A percentile compares a stretch with the other conserved stretches of the same genome.
Conservation (phyloP, 1,140 invertebrate genomes). For the Sycobia sp. region DNA sequence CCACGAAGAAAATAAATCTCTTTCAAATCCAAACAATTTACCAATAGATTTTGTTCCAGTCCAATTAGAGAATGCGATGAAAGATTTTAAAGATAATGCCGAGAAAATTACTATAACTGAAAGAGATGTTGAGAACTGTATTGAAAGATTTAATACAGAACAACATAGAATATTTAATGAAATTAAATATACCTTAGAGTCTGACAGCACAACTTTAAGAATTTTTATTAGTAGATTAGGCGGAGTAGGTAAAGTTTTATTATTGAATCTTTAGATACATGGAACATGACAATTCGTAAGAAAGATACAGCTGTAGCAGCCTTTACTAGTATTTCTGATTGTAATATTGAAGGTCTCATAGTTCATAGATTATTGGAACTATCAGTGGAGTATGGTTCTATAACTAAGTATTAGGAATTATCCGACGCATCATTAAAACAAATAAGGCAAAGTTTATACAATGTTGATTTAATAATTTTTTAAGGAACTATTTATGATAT, state of each 20-base stretch:
- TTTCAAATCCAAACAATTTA: background rate
- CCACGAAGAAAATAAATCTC: constrained; percentile 10
- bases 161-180: constrained; percentile 37
- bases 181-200: constrained; percentile 18
- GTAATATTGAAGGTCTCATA: constrained; percentile 42
- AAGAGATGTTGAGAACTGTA: constrained; percentile 28
- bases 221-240: constrained; percentile 24
- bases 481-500: constrained; percentile 52
- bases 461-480: constrained; percentile 47
- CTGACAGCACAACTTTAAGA: constrained; percentile 24
- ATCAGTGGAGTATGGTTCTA: constrained; percentile 39
- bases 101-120: constrained; percentile 17
- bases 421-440: constrained; percentile 40
- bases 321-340: constrained; percentile 43
- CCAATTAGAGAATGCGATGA: constrained; percentile 34
- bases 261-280: constrained; percentile 21
- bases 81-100: constrained; percentile 34
- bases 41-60: constrained; percentile 24
- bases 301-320: constrained; percentile 43
- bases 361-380: constrained; percentile 42
- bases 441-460: too few species aligned
- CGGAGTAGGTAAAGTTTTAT: constrained; percentile 41
- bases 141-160: constrained; percentile 37
- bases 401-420: constrained; percentile 38
- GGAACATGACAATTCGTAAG: constrained; percentile 33